Percentiles rank a stretch among this genome's conserved stretches.
Evolutionary conservation across 1,140 invertebrate genomes (phyloP).

Genomic region (Hycleus phaleratus): DNA sequence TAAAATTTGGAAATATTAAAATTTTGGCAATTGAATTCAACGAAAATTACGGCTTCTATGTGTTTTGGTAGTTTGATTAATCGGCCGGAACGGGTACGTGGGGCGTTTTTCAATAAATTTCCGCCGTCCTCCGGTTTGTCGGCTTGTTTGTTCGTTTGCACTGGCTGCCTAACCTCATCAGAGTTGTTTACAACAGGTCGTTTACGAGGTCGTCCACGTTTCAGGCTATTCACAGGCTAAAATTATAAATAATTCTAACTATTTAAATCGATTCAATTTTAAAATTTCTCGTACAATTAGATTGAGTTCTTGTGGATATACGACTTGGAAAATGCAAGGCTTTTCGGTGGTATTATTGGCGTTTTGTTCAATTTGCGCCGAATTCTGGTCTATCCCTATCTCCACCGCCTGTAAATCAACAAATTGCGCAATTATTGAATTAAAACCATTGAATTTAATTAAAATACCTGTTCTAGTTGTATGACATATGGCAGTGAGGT

Average conservation of each 20-base stretch:
- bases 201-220: slow-evolving; percentile 30
- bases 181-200: slow-evolving; percentile 5
- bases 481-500: too few species aligned
- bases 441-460: too few species aligned
- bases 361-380: too few species aligned
- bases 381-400: too few species aligned
- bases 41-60: slow-evolving; percentile 29
- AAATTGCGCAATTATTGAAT: too few species aligned
- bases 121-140: slow-evolving; percentile 16
- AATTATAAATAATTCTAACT: slow-evolving; percentile 5
- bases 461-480: too few species aligned
- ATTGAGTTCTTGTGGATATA: slow-evolving; percentile 34
- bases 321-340: slow-evolving; percentile 17
- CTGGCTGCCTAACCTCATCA: background rate
- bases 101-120: too few species aligned
- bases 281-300: slow-evolving; percentile 21
- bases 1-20: slow-evolving; percentile 14
- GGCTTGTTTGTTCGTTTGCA: background rate
- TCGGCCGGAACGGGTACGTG: slow-evolving; percentile 33
- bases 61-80: slow-evolving; percentile 33
- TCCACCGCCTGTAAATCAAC: too few species aligned
- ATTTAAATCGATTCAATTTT: background rate
- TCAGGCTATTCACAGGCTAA: slow-evolving; percentile 16
- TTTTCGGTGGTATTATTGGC: background rate
- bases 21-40: background rate